Base-by-base conservation (phyloP, 2,797 vertebrate genomes). In the Scyliorhinus canicula region DNA sequence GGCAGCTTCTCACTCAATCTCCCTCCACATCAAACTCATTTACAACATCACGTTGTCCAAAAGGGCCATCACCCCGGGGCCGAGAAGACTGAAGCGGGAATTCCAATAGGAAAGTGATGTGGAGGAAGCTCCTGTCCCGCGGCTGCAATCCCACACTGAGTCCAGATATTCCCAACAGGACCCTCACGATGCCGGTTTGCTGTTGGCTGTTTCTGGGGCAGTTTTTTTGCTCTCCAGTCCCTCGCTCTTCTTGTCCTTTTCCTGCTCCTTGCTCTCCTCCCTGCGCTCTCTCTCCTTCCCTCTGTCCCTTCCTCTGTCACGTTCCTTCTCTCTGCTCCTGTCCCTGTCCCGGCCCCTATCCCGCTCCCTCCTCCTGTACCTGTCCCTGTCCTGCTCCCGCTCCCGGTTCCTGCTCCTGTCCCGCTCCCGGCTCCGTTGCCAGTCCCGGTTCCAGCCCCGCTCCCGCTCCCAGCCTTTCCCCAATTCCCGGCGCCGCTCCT, bases 231-330 rank as follows among this genome's bases (percentile, higher is more conserved):
- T 35, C 9, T 55, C 88, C 8, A 93, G 50, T 4, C 1, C 96
- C 0, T n/a, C n/a, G n/a, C n/a, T 98, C 98, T 97, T 96, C 97
- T 98, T 98, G 96, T 99, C 98, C 95, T 98, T 98, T 69, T 96
- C 98, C 96, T 96, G 98, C 84, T 99, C 99, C 95, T 97, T 97
- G 88, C 98, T 98, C 95, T 96, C 96, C 88, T 98, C 98, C 95
- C 97, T 91, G 96, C 96, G 55, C 97, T 79, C 98, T 97, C 0
- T 98, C 98, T 94, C 97, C 95, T 35, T n/a, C 90, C 97, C 98
- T 95, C 96, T 95, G 2, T 98, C 98, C 90, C 97, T 86, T 95
- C 96, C 96, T 69, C 97, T 96, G 69, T 98, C 98, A 95, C 97
- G 96, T 12, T 95, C 95, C 95, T 96, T 96, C 93, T 96, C 95